Evolutionary conservation across 2,888 invertebrate species (phyloP), one percentile per base, ranked within the genome.

Genomic region (Beris chalybata): DNA sequence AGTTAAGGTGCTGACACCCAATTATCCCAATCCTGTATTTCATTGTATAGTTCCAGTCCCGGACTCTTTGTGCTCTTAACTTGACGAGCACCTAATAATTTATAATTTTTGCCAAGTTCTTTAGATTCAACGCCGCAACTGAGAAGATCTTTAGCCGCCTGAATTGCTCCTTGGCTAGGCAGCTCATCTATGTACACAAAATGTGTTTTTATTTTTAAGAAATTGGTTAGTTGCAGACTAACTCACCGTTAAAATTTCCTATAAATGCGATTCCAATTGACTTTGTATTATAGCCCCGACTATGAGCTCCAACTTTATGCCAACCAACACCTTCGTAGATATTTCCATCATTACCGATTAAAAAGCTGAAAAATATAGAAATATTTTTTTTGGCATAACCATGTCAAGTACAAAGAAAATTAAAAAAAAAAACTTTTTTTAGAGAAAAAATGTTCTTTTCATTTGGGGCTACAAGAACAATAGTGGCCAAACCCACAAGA

Each of bases 261-360:
- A 88, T 84, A 68, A 89, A 85, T 30, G 84, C 83, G 68, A 89
- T 85, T 11, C 85, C 87, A n/a, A 88, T 82, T 29, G 87, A 85
- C 71, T 82, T 85, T 32, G 75, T 78, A 74, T 89, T 88, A 71
- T 85, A 88, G 5, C 82, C 82, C 11, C 78, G 81, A 0, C 85
- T 85, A 71, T 88, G 88, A 0, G 86, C 83, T 0, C 88, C 88
- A 9, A 81, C 79, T 47, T 82, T 81, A 5, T 83, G 80, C 88
- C 88, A 89, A 1, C 88, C 88, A 1, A 82, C 76, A 1, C 88
- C 89, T 77, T 88, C 87, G 72, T 87, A 89, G 9, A 89, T 80
- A 43, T 85, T 82, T 5, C 87, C 88, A 73, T 88, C 87, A 32
- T 85, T 85, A 5, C 88, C 88, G 64, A 89, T 82, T 68, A 88